These are phyloP conservation scores for Peromyscus melanophrys DNA, from an alignment of 2,797 vertebrate species.

Conservation along the genomic window DNA sequence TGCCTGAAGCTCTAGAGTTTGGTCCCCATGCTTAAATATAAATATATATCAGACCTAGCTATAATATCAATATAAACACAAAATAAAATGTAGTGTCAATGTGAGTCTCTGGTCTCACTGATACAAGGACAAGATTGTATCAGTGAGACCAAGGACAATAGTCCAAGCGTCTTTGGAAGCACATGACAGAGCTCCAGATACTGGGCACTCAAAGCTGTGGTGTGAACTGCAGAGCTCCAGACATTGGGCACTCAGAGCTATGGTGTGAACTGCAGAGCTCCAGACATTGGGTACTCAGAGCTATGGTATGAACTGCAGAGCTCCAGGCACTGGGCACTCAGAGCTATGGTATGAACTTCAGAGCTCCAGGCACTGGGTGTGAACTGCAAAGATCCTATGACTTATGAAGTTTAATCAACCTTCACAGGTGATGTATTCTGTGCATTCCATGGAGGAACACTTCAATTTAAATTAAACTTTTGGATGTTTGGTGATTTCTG, in stretches of 20 bases:
- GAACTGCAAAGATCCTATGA: conserved; percentile 85
- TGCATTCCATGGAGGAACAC: conserved; percentile 88
- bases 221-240: conserved; percentile 45
- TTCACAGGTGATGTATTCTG: conserved; percentile 88
- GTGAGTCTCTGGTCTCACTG: conserved; percentile 57
- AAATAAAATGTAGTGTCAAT: conserved; percentile 66
- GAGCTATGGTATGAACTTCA: conserved; percentile 10
- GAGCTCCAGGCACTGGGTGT: conserved; percentile 26
- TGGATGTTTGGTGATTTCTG: conserved; percentile 86
- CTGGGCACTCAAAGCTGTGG: background rate
- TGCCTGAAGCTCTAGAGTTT: background rate
- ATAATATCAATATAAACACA: conserved; percentile 7
- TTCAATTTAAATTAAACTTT: conserved; percentile 89
- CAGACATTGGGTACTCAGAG: conserved; percentile 16
- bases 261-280: conserved; percentile 33
- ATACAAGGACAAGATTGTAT: conserved; percentile 20
- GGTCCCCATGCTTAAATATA: background rate
- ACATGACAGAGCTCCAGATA: conserved; percentile 32
- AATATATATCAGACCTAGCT: background rate
- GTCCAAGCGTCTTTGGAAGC: conserved; percentile 49
- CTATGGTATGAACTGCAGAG: conserved; percentile 11
- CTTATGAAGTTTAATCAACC: conserved; percentile 86
- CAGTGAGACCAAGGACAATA: background rate
- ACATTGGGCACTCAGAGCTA: background rate
- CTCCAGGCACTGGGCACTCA: conserved; percentile 34